These are phyloP conservation scores for Stenolophus ochropezus DNA, from an alignment of 2,888 invertebrate species.

Conservation along the genomic window DNA sequence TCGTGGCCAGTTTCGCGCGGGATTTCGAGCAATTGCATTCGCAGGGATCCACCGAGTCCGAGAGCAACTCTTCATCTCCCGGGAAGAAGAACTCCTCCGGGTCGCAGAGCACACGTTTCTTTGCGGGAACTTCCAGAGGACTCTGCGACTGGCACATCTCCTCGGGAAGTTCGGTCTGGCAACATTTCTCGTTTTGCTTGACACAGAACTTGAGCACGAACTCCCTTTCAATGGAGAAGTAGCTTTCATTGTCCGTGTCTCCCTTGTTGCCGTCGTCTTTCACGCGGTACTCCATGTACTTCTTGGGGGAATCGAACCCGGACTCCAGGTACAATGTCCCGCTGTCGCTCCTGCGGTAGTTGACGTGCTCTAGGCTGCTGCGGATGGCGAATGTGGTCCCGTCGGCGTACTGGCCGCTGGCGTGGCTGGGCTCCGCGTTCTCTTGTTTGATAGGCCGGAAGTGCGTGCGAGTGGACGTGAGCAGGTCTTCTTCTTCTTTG, in stretches of 20 bases:
- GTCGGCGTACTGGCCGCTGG: constrained; percentile 77
- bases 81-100: constrained; percentile 68
- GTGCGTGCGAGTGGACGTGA: constrained; percentile 87
- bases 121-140: constrained; percentile 62
- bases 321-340: constrained; percentile 78
- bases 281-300: constrained; percentile 74
- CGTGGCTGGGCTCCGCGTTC: constrained; percentile 67
- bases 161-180: constrained; percentile 74
- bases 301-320: constrained; percentile 72
- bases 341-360: constrained; percentile 80
- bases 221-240: constrained; percentile 65
- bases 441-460: constrained; percentile 86
- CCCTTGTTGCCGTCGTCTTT: constrained; percentile 10
- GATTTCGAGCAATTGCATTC: constrained; percentile 60
- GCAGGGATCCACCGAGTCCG: constrained; percentile 59
- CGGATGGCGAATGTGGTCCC: constrained; percentile 84
- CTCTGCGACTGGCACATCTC: constrained; percentile 35
- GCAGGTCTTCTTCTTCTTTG: constrained; percentile 80
- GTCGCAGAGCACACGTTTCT: constrained; percentile 64
- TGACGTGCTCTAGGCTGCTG: constrained; percentile 78
- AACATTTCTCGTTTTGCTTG: constrained; percentile 76
- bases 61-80: constrained; percentile 65
- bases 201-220: constrained; percentile 83
- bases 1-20: constrained; percentile 60
- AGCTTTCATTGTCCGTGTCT: constrained; percentile 41